Conservation (phyloP, 2,888 invertebrate species). For the Antheraea yamamai region DNA sequence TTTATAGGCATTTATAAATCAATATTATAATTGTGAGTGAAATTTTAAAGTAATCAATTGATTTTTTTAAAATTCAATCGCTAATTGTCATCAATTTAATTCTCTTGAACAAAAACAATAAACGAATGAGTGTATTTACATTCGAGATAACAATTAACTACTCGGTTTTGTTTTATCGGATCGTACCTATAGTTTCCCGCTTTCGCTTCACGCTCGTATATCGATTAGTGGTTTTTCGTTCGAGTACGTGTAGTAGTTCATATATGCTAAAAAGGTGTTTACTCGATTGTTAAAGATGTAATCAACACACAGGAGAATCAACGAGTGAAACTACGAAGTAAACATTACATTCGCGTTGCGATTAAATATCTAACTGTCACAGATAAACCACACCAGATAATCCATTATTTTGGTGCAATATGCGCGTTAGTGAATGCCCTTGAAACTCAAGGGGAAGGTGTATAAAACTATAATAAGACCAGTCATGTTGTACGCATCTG, state of each 20-base stretch:
- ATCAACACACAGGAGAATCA: constrained; percentile 27
- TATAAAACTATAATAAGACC: no score
- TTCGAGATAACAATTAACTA: background rate
- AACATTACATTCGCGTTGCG: constrained; percentile 28
- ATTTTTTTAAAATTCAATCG: background rate
- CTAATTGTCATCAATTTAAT: background rate
- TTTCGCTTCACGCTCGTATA: background rate
- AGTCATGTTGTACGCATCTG: no score
- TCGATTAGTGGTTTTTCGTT: background rate
- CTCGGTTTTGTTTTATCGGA: background rate
- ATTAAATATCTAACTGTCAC: constrained; percentile 35
- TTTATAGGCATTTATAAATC: background rate
- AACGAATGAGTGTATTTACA: background rate
- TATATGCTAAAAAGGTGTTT: constrained; percentile 25
- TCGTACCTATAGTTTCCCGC: background rate
- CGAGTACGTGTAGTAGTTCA: constrained; percentile 18
- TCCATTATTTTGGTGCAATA: background rate
- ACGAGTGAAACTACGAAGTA: constrained; percentile 28
- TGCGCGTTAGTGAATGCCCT: background rate
- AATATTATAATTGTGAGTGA: background rate
- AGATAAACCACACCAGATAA: constrained; percentile 25
- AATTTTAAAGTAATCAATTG: no score
- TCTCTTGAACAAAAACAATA: background rate
- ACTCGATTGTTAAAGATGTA: constrained; percentile 28
- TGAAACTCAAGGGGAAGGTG: no score